Evolutionary conservation across 1,140 invertebrate genomes (phyloP).

Genomic region (Temnothorax nylanderi): DNA sequence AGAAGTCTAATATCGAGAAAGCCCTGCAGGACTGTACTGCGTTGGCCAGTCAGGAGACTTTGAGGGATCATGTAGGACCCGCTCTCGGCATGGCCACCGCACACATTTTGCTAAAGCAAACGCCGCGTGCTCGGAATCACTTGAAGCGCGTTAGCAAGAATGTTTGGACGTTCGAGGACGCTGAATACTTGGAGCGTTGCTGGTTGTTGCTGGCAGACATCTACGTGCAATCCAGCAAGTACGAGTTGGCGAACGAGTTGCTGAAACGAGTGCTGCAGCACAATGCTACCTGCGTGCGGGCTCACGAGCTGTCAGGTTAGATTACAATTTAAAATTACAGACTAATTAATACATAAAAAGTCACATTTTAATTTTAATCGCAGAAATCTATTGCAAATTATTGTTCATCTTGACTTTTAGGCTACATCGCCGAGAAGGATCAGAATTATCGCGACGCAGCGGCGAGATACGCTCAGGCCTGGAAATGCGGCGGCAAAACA

Average conservation of each 20-base stretch:
- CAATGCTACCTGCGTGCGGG: constrained; percentile 96
- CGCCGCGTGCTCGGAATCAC: constrained; percentile 95
- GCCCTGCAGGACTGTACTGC: constrained; percentile 94
- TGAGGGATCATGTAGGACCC: constrained; percentile 93
- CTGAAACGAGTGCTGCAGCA: constrained; percentile 93
- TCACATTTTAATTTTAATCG: neutral
- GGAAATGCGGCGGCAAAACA: constrained; percentile 92
- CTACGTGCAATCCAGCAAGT: constrained; percentile 95
- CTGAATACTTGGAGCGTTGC: constrained; percentile 97
- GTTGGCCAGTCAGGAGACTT: constrained; percentile 89
- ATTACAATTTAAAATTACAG: neutral
- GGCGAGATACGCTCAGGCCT: constrained; percentile 93
- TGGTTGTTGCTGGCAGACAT: constrained; percentile 97
- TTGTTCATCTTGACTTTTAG: constrained; percentile 77
- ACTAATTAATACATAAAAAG: neutral
- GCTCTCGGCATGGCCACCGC: constrained; percentile 96
- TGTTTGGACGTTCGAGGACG: constrained; percentile 97
- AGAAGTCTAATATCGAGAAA: constrained; percentile 94
- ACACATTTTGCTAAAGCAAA: constrained; percentile 95
- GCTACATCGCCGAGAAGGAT: constrained; percentile 96
- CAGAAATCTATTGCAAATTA: neutral
- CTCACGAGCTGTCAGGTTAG: constrained; percentile 91
- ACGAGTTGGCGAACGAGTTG: constrained; percentile 94
- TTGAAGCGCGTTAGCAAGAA: constrained; percentile 95
- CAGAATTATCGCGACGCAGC: constrained; percentile 96